Evolutionary conservation across 2,113 vertebrate genomes (phyloP), one percentile per base, ranked within the genome.

Genomic region (Desmodus rotundus): DNA sequence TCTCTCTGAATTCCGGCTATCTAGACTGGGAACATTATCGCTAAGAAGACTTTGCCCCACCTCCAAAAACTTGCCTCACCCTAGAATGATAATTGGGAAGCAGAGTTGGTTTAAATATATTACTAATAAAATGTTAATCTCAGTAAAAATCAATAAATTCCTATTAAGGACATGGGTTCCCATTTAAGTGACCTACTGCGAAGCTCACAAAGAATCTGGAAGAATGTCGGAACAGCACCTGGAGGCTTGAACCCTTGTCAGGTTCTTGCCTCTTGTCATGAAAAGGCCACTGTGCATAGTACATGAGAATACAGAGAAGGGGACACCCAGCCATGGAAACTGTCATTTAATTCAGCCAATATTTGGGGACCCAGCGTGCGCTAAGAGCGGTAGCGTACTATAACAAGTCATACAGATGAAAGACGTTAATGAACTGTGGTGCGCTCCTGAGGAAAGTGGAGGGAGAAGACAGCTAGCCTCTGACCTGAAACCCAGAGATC

Each of bases 41-140:
- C 50, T 56, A 7, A 19, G 38, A 38, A n/a, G 61, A 78, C 81
- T 89, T 43, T 94, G 72, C 26, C 47, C 56, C 58, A 22, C 54
- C 82, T 83, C 56, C 73, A 50, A 92, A 93, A 78, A 41, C 70
- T 85, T 77, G 54, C 31, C 91, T 78, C 77, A 73, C 16, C 38
- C 36, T 72, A 47, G 50, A 77, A 92, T 85, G 28, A 74, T 87
- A 96, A 95, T 78, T 70, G 87, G 56, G 85, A 91, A 83, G 14
- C 7, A 83, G 31, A 31, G 33, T 54, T 74, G 54, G 16, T 45
- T 91, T 94, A 93, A 88, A 78, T 94, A 92, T 73, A 45, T 70
- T 92, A 89, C 72, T 65, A 43, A 91, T 94, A 93, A 76, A 81
- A 72, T 90, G 84, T 31, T 38, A 87, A 94, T 67, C 80, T 95